Percentiles rank a stretch among this genome's conserved stretches.
Evolutionary conservation across 2,888 invertebrate species (phyloP).

Genomic region (Junonia oenone): DNA sequence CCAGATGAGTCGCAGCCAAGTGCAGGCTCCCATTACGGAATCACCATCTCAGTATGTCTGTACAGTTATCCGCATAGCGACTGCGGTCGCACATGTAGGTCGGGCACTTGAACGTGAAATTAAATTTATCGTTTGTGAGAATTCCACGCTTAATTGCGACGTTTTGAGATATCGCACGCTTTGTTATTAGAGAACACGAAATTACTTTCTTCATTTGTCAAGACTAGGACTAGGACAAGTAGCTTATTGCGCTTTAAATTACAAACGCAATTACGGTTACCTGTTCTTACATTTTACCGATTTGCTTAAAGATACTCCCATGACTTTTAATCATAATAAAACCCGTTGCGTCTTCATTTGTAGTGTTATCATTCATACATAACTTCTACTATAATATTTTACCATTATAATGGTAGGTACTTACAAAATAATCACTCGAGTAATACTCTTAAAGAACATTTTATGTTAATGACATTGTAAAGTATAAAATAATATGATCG

Average conservation of each 20-base stretch:
- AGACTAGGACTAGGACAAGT: constrained; percentile 5
- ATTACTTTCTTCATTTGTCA: constrained; percentile 15
- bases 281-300: constrained; percentile 8
- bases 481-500: no score
- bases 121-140: constrained; percentile 59
- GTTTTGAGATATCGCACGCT: constrained; percentile 26
- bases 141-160: constrained; percentile 52
- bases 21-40: constrained; percentile 41
- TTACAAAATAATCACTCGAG: no score
- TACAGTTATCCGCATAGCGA: constrained; percentile 67
- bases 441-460: no score
- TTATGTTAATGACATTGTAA: no score
- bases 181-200: constrained; percentile 18
- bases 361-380: no score
- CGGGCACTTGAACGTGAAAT: constrained; percentile 60
- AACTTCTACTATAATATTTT: no score
- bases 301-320: no score
- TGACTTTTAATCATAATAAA: no score
- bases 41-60: constrained; percentile 41
- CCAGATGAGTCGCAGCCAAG: constrained; percentile 48
- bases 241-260: constrained; percentile 3
- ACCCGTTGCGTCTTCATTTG: no score
- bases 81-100: constrained; percentile 61
- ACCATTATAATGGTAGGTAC: no score
- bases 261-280: constrained; percentile 13